Conservation (phyloP, 2,888 invertebrate genomes). For the Taphrorychus bicolor region DNA sequence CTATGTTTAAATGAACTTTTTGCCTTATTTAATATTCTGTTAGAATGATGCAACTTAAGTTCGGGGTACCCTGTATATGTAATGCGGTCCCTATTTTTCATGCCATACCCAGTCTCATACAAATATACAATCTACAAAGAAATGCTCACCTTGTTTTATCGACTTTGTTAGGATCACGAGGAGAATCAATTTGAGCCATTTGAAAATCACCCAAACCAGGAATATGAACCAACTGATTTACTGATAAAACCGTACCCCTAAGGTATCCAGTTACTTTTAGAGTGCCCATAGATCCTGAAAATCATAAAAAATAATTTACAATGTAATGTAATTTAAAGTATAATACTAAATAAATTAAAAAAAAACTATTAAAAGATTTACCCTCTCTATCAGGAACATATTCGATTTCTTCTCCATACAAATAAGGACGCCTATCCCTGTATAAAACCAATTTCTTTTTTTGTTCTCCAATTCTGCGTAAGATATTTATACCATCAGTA, state of each 20-base stretch:
- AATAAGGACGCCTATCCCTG: slow-evolving; percentile 81
- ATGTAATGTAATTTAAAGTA: background rate
- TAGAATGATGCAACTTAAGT: no score
- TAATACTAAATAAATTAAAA: background rate
- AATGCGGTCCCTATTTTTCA: no score
- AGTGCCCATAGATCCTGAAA: slow-evolving; percentile 62
- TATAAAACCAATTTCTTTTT: slow-evolving; percentile 78
- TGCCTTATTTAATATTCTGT: no score
- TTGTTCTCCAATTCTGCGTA: slow-evolving; percentile 78
- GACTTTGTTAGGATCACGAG: slow-evolving; percentile 73
- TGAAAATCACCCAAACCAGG: slow-evolving; percentile 95
- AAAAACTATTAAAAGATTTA: slow-evolving; percentile 44
- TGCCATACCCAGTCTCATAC: background rate
- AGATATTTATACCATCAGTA: slow-evolving; percentile 76
- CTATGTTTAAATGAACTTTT: no score
- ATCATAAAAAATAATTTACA: background rate
- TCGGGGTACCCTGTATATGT: no score
- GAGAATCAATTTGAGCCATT: slow-evolving; percentile 78
- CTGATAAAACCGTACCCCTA: slow-evolving; percentile 82
- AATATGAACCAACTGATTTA: slow-evolving; percentile 89
- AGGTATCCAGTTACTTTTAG: slow-evolving; percentile 88
- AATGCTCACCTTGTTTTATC: slow-evolving; percentile 60
- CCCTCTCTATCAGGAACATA: slow-evolving; percentile 64
- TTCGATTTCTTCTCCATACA: slow-evolving; percentile 82
- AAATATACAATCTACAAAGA: background rate